Percentiles rank a stretch among this genome's conserved stretches.
Conservation (phyloP, 2,888 invertebrate species). For the Acanthoscelides obtectus region DNA sequence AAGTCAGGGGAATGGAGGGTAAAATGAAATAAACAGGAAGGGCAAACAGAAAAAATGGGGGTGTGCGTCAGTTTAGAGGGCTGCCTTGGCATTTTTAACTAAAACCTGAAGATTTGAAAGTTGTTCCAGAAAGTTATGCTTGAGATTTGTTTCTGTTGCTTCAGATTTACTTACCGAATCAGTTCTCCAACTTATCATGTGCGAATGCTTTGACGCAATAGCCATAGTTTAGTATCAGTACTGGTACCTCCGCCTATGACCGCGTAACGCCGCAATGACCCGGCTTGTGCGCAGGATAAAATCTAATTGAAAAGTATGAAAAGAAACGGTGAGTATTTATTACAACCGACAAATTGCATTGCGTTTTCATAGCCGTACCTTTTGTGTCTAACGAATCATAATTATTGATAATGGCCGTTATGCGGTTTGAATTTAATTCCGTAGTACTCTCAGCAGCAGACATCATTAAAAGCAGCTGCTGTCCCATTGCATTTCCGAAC, state of each 20-base stretch:
- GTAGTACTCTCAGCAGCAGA: neutral
- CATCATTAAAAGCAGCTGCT: neutral
- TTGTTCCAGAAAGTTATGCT: no score
- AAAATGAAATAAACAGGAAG: no score
- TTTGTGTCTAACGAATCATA: neutral
- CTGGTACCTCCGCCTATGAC: neutral
- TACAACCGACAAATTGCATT: neutral
- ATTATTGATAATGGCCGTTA: neutral
- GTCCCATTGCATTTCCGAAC: neutral
- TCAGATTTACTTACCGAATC: no score
- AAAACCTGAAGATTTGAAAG: no score
- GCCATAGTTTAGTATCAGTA: no score
- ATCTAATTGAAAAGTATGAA: neutral
- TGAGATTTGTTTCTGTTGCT: no score
- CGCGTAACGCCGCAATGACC: neutral
- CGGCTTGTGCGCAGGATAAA: neutral
- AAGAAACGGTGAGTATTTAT: neutral
- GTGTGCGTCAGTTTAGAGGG: no score
- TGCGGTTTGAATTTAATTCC: neutral
- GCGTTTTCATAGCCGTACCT: neutral
- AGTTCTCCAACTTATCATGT: no score
- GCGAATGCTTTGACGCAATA: no score
- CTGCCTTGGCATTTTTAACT: no score
- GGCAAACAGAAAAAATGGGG: no score
- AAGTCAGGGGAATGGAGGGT: no score